Evolutionary conservation across 2,888 invertebrate genomes (phyloP).

Genomic region (Notodonta ziczac): DNA sequence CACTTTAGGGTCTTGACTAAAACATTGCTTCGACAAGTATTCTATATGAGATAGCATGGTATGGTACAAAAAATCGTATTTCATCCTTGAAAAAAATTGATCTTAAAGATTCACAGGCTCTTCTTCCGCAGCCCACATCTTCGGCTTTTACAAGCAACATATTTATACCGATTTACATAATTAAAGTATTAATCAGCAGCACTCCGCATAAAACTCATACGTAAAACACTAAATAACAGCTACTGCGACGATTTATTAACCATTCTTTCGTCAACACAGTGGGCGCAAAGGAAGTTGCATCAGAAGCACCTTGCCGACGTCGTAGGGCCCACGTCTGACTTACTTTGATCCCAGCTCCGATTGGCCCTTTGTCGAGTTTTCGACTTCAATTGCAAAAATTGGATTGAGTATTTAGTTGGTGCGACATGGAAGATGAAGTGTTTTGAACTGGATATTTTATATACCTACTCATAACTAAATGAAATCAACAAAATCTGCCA

Average conservation of each 20-base stretch:
- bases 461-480: no score
- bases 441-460: background rate
- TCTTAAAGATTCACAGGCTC: background rate
- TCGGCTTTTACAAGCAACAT: background rate
- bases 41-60: no score
- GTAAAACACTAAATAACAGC: slow-evolving; percentile 28
- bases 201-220: slow-evolving; percentile 1
- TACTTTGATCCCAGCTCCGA: slow-evolving; percentile 49
- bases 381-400: slow-evolving; percentile 40
- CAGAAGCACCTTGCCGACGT: slow-evolving; percentile 57
- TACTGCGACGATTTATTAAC: slow-evolving; percentile 44
- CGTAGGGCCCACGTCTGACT: slow-evolving; percentile 60
- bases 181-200: background rate
- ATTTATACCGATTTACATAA: background rate
- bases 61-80: no score
- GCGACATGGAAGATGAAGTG: background rate
- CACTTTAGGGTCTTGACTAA: no score
- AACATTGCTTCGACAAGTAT: no score
- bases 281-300: slow-evolving; percentile 75
- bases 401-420: slow-evolving; percentile 10
- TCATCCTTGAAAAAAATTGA: no score
- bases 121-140: background rate
- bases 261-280: slow-evolving; percentile 55
- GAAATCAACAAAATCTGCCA: no score
- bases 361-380: slow-evolving; percentile 59